These are phyloP conservation scores for Trachymyrmex septentrionalis DNA, from an alignment of 1,140 invertebrate species.

Conservation along the genomic window DNA sequence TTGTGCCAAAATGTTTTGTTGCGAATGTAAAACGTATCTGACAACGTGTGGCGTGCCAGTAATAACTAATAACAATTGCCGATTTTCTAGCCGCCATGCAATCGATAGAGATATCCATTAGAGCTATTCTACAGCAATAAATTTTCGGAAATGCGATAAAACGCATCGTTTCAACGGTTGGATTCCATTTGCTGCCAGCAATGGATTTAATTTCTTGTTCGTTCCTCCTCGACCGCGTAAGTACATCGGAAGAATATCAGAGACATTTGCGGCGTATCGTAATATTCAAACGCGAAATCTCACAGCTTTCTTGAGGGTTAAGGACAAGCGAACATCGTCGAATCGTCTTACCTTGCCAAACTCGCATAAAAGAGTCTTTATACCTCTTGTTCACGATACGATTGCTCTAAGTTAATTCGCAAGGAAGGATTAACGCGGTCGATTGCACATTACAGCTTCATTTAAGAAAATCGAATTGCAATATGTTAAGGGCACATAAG, in stretches of 20 bases:
- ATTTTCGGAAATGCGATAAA: constrained; percentile 76
- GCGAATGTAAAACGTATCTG: constrained; percentile 2
- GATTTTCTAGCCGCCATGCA: constrained; percentile 47
- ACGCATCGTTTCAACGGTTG: constrained; percentile 65
- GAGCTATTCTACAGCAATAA: constrained; percentile 67
- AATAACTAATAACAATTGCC: constrained; percentile 73
- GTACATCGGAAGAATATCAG: constrained; percentile 41
- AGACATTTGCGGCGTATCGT: constrained; percentile 67
- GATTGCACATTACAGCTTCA: constrained; percentile 35
- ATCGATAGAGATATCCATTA: constrained; percentile 60
- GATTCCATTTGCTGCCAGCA: constrained; percentile 62
- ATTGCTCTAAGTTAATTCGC: constrained; percentile 74
- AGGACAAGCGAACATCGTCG: constrained; percentile 71
- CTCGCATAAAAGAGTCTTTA: constrained; percentile 70
- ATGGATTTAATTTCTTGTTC: constrained; percentile 72
- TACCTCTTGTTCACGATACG: constrained; percentile 72
- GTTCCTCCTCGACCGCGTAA: constrained; percentile 32
- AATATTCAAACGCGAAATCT: constrained; percentile 75
- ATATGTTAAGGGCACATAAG: background rate
- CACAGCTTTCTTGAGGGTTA: constrained; percentile 72
- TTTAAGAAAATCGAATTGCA: background rate
- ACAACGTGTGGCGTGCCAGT: constrained; percentile 19
- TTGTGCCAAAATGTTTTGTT: constrained; percentile 27
- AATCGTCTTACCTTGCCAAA: constrained; percentile 75
- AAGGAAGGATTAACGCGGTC: constrained; percentile 46